A percentile compares a stretch with the other conserved stretches of the same genome.
phyloP scores from a whole-genome alignment of 2,888 invertebrate species.

The Gymnosoma rotundatum region DNA sequence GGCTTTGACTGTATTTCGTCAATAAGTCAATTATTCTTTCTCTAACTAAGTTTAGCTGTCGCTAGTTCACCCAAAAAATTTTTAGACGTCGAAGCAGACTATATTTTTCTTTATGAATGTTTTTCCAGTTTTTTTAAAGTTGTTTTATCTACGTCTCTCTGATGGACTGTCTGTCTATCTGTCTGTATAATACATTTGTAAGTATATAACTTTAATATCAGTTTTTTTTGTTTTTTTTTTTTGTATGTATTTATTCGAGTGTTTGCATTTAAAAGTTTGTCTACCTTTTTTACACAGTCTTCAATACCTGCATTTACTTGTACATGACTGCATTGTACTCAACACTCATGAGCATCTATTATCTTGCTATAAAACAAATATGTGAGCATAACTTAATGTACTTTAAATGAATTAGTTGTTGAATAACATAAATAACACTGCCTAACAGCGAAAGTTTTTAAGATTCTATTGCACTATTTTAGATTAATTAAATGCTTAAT shows the following conservation, averaged over 20 bases:
- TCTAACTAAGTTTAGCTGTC: too few relatives aligned
- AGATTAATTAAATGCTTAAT: too few relatives aligned
- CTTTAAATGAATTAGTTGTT: neutral
- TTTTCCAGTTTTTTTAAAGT: constrained; percentile 5
- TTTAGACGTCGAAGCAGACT: constrained; percentile 64
- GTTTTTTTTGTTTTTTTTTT: neutral
- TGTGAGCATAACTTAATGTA: neutral
- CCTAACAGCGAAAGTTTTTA: too few relatives aligned
- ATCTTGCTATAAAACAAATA: constrained; percentile 27
- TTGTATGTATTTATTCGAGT: neutral
- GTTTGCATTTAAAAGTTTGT: constrained; percentile 45
- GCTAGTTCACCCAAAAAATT: neutral
- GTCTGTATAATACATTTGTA: constrained; percentile 43
- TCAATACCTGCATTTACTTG: constrained; percentile 52
- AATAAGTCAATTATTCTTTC: too few relatives aligned
- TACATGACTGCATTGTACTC: constrained; percentile 66
- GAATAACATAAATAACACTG: neutral
- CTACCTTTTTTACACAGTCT: constrained; percentile 49
- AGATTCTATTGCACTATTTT: too few relatives aligned
- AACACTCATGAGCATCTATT: constrained; percentile 55
- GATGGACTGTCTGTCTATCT: neutral
- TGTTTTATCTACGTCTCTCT: constrained; percentile 17
- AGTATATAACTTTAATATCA: constrained; percentile 30
- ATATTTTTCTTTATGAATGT: constrained; percentile 27
- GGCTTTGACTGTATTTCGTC: too few relatives aligned